Base-by-base conservation (phyloP, 2,113 vertebrate genomes). In the Nothocercus julius region DNA sequence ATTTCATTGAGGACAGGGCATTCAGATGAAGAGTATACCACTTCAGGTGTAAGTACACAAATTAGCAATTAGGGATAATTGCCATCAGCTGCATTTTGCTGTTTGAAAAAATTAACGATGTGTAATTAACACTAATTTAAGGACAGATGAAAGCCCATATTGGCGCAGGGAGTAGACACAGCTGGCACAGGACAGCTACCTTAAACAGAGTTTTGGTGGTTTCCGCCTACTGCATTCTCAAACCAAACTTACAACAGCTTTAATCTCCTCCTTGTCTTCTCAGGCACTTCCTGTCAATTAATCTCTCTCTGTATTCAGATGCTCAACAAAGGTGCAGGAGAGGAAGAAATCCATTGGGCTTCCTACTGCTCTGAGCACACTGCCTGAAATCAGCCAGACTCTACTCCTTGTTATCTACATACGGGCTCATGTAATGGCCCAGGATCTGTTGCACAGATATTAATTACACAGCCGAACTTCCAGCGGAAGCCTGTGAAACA, bases 41-140 rank as follows among this genome's bases (percentile, higher is more conserved):
- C 72, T 96, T 73, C 24, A 89, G 86, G 84, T 85, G 75, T 85
- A 90, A 0, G 1, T 82, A 90, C 74, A 89, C 78, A 93, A 91
- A 94, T 96, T 92, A 94, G 87, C 67, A 91, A 92, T 96, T 96
- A 96, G 22, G 22, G 14, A n/a, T 92, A 95, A 97, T 95, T 95
- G 93, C 91, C 92, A 87, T 93, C 94, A 97, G 94, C 87, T 97
- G 96, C 87, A 91, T 91, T 96, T 93, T 74, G 5, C 70, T 87
- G 53, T 21, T 85, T 74, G 11, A 8, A 81, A 84, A 91, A 96
- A 94, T 32, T 89, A 94, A 82, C 82, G 79, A 89, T 78, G 84
- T 74, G 59, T 83, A 96, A 97, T 97, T 95, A 95, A 66, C 67
- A 61, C 40, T 91, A 91, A 96, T 97, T 96, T 87, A 91, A 91